These are phyloP conservation scores for Plumapathes pennacea DNA, from an alignment of 92 coral and sea anemone genomes.

Conservation along the genomic window DNA sequence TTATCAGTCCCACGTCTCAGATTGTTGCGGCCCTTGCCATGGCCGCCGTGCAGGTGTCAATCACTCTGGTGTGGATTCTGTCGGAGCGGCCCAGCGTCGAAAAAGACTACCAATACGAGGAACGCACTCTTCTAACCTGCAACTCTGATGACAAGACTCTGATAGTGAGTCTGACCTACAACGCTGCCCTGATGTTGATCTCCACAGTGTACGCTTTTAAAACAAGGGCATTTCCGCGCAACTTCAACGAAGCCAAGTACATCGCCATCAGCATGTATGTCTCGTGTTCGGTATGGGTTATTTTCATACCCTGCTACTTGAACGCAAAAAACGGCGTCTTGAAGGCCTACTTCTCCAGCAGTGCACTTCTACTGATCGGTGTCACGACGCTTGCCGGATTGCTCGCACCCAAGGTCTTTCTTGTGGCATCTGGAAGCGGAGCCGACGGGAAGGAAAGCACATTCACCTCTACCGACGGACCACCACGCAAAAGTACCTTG, in stretches of 20 bases:
- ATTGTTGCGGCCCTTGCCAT: conserved; percentile 72
- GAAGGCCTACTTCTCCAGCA: conserved; percentile 48
- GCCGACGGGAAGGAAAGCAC: no score
- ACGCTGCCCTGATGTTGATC: conserved; percentile 66
- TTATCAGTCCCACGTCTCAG: conserved; percentile 84
- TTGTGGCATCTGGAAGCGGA: conserved; percentile 9
- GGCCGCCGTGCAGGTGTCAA: conserved; percentile 65
- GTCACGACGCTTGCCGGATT: conserved; percentile 75
- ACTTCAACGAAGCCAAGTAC: conserved; percentile 97
- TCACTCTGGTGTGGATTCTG: conserved; percentile 76
- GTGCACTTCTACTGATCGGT: conserved; percentile 55
- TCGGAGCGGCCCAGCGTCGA: conserved; percentile 70
- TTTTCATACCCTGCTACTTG: conserved; percentile 71
- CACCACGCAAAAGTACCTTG: no score
- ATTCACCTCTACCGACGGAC: no score
- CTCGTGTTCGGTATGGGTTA: conserved; percentile 88
- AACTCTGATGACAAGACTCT: conserved; percentile 29
- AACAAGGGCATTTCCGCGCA: conserved; percentile 89
- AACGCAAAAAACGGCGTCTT: conserved; percentile 46
- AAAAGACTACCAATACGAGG: conserved; percentile 40
- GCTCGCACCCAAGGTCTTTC: conserved; percentile 65
- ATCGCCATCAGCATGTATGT: conserved; percentile 91
- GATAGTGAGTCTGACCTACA: conserved; percentile 68
- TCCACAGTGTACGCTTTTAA: conserved; percentile 91
- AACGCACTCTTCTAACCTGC: conserved; percentile 54